Percentiles rank a stretch among this genome's conserved stretches.
These are phyloP conservation scores for Anoura caudifer DNA, from an alignment of 2,113 vertebrate species.

Conservation along the genomic window DNA sequence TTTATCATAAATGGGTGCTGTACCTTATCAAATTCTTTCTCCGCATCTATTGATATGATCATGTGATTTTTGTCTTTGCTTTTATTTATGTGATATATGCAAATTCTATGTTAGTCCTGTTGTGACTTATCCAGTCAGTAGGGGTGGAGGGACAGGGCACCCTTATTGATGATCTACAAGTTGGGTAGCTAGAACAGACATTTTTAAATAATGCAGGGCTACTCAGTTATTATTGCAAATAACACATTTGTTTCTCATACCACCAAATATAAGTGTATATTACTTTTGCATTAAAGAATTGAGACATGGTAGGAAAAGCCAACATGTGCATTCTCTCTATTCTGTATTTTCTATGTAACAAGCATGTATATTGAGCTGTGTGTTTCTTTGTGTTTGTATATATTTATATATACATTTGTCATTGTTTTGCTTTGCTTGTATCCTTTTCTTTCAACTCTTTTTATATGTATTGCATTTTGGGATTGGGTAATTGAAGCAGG, in stretches of 20 bases:
- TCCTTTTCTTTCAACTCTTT: background rate
- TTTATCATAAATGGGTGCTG: too few species aligned
- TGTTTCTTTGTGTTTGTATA: background rate
- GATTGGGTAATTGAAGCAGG: background rate
- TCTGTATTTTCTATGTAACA: background rate
- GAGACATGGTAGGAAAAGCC: background rate
- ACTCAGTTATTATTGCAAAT: background rate
- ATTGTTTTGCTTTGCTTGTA: background rate
- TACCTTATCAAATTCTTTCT: too few species aligned
- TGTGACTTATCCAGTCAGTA: background rate
- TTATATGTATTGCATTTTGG: background rate
- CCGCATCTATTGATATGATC: too few species aligned
- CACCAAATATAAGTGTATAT: background rate
- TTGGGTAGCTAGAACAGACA: background rate
- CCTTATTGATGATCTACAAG: background rate
- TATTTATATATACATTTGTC: background rate
- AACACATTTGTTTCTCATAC: background rate
- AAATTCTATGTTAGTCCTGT: background rate
- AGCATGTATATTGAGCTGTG: background rate
- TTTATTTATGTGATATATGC: background rate
- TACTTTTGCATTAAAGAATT: conserved; percentile 5
- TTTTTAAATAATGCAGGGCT: background rate
- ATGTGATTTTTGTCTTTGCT: too few species aligned
- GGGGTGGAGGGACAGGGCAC: background rate
- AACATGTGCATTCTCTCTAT: background rate